phyloP scores from a whole-genome alignment of 92 coral and sea anemone genomes.

The Umimayanthus chanpuru region DNA sequence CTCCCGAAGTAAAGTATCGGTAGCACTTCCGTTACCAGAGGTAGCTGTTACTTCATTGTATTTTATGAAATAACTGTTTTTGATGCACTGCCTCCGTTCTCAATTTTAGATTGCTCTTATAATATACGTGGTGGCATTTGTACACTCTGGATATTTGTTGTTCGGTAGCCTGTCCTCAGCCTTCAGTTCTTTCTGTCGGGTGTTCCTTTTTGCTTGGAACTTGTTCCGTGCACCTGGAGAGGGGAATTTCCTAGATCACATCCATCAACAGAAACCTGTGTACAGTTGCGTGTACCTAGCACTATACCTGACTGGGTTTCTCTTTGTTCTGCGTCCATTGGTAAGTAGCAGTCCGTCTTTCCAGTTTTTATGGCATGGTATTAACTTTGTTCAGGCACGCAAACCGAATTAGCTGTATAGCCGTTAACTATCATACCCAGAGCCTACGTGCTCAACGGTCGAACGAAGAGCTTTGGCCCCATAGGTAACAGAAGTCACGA shows the following conservation, averaged over 20 bases:
- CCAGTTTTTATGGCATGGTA: background rate
- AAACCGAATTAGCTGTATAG: too few species aligned
- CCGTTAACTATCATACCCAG: too few species aligned
- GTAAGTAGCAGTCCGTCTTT: conserved; percentile 48
- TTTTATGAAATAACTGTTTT: background rate
- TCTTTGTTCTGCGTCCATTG: conserved; percentile 63
- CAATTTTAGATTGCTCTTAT: conserved; percentile 56
- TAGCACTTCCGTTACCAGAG: too few species aligned
- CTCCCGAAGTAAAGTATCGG: too few species aligned
- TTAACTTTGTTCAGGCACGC: background rate
- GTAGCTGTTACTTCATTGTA: too few species aligned
- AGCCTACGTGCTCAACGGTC: too few species aligned
- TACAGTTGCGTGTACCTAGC: conserved; percentile 53
- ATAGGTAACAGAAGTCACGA: too few species aligned
- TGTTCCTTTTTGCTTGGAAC: conserved; percentile 61
- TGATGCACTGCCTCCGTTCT: background rate
- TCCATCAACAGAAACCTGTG: conserved; percentile 36
- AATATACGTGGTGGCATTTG: conserved; percentile 53
- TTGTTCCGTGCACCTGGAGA: conserved; percentile 67
- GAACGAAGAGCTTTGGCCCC: too few species aligned
- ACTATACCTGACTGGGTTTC: conserved; percentile 52
- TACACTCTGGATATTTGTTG: conserved; percentile 74
- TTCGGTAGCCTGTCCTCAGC: conserved; percentile 62
- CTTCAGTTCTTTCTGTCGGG: conserved; percentile 63
- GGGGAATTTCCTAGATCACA: conserved; percentile 43